Evolutionary conservation across 2,113 vertebrate species (phyloP).

Genomic region (Apodemus speciosus): DNA sequence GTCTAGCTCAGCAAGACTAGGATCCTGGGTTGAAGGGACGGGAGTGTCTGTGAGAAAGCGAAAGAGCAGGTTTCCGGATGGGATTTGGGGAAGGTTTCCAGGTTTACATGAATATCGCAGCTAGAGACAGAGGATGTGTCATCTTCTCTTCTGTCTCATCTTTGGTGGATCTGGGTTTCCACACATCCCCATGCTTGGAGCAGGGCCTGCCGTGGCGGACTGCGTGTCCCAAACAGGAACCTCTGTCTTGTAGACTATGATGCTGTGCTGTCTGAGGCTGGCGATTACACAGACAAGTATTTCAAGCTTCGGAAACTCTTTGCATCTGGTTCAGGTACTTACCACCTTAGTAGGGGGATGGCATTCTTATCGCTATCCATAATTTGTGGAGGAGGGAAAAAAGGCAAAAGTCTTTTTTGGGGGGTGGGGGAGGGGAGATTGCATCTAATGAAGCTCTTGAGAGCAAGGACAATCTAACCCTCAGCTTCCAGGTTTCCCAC

Average conservation of each 20-base stretch:
- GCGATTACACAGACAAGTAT: conserved; percentile 94
- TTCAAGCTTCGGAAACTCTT: conserved; percentile 91
- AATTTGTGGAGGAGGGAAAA: background rate
- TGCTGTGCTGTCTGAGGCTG: conserved; percentile 92
- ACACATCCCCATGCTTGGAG: background rate
- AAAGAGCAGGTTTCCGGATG: background rate
- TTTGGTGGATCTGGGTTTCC: background rate
- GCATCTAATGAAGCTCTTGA: background rate
- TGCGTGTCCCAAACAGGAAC: background rate
- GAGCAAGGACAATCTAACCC: background rate
- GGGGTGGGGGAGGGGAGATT: rapidly evolving
- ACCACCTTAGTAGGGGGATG: background rate
- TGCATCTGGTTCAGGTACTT: conserved; percentile 86
- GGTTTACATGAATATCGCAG: background rate
- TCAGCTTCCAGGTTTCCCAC: background rate
- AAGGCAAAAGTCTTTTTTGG: background rate
- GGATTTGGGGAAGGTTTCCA: background rate
- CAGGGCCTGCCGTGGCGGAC: background rate
- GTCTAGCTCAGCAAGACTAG: rapidly evolving
- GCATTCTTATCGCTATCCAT: rapidly evolving
- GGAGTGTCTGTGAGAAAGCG: background rate
- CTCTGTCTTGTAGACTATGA: conserved; percentile 91
- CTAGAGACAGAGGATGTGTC: background rate
- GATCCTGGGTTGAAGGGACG: background rate
- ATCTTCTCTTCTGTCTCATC: background rate